Base-by-base conservation (phyloP, 2,888 invertebrate genomes). In the Stegana nigrithorax region DNA sequence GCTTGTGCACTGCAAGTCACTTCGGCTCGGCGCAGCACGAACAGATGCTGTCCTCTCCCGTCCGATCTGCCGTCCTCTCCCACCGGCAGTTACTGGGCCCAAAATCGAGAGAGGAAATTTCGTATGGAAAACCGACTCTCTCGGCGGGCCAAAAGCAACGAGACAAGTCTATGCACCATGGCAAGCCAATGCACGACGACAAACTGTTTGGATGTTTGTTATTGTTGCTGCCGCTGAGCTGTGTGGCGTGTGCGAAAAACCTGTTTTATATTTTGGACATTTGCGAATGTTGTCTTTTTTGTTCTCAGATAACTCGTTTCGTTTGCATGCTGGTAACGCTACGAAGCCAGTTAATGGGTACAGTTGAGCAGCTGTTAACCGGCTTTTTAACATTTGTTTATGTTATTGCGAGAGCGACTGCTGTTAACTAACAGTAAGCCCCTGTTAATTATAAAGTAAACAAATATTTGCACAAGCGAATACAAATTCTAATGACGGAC, bases 321-420 rank as follows among this genome's bases (percentile, higher is more conserved):
- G 6, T 55, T 4, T 7, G 10, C 26, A 29, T 50, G 61, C 56
- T 76, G 72, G 74, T 70, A 76, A 76, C 51, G 68, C 74, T 50
- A 59, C 4, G 7, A 12, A 23, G 25, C 57, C 39, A 44, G 1
- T 58, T 58, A 51, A 62, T 67, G 67, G 67, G 69, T 59, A 67
- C 66, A 64, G 55, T 71, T 66, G 3, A 4, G 21, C 5, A 39
- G 57, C 12, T 27, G 25, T 27, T 21, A 23, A 36, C 78, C 75
- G 78, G 75, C 78, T 74, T 68, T 66, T 66, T 78, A 75, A 75
- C 75, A 75, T 75, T 75, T 75, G 75, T 75, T 75, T 75, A 76
- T 72, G 67, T 73, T 67, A 36, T 59, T 50, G 4, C 7, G 45
- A 56, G 45, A 44, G 58, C 17, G 42, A 7, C 4, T 29, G 29